Evolutionary conservation across 2,888 invertebrate genomes (phyloP).

Genomic region (Polydrusus tereticollis): DNA sequence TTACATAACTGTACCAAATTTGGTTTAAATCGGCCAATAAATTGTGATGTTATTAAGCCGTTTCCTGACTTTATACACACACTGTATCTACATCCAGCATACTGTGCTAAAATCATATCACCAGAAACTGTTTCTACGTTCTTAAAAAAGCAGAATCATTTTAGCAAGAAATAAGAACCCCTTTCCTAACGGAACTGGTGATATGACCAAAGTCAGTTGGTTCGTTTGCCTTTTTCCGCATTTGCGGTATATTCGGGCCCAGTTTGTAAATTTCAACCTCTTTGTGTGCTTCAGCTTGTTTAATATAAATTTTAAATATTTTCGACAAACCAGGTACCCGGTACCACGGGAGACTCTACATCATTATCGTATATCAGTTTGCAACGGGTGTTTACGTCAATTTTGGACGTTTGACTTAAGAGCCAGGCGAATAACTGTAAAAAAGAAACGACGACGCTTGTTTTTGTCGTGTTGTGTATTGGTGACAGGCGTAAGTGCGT

Average conservation of each 20-base stretch:
- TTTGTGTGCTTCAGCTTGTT: slow-evolving; percentile 21
- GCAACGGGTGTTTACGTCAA: slow-evolving; percentile 27
- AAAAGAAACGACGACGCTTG: slow-evolving; percentile 36
- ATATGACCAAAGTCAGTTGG: neutral
- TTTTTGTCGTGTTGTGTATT: slow-evolving; percentile 34
- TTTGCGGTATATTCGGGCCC: slow-evolving; percentile 10
- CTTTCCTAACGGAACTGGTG: neutral
- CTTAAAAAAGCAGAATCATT: too few relatives aligned
- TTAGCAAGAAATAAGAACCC: too few relatives aligned
- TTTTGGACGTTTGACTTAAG: slow-evolving; percentile 39
- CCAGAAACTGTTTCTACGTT: too few relatives aligned
- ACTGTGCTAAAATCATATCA: too few relatives aligned
- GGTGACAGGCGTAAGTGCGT: slow-evolving; percentile 21
- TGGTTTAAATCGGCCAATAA: too few relatives aligned
- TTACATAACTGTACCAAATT: too few relatives aligned
- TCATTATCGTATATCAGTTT: slow-evolving; percentile 42
- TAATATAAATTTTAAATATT: slow-evolving; percentile 45
- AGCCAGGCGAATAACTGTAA: slow-evolving; percentile 36
- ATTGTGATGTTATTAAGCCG: too few relatives aligned
- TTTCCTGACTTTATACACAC: too few relatives aligned
- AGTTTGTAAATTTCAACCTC: slow-evolving; percentile 34
- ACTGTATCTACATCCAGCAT: too few relatives aligned
- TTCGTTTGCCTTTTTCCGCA: neutral
- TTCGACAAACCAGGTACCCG: slow-evolving; percentile 39
- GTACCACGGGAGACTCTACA: slow-evolving; percentile 33